Conservation (phyloP, 2,113 vertebrate genomes). For the Halichoerus grypus region DNA sequence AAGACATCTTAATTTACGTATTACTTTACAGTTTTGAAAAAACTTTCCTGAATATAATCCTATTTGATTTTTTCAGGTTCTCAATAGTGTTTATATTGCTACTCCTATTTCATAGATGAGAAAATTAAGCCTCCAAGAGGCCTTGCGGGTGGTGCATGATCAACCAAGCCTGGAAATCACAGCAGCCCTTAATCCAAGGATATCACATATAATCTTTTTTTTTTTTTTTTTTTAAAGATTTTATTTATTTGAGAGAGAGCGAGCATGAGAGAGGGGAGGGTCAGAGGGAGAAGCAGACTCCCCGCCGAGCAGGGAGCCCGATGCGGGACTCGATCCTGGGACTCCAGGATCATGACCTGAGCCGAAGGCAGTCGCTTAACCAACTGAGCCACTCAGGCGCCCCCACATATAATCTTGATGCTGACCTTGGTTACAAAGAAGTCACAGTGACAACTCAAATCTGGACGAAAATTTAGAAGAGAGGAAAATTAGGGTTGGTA, state of each 20-base stretch:
- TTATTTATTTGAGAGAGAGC: no score
- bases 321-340: no score
- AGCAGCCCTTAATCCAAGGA: not conserved
- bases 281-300: no score
- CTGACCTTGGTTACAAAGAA: not conserved
- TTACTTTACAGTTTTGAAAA: not conserved
- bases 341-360: no score
- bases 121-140: not conserved
- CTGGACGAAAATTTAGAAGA: not conserved
- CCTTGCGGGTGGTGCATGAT: not conserved
- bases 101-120: not conserved
- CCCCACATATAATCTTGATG: not conserved
- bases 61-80: not conserved
- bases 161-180: not conserved
- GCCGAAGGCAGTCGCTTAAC: no score
- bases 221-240: no score
- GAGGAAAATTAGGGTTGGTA: not conserved
- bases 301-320: no score
- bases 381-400: no score
- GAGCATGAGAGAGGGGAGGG: no score
- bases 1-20: not conserved
- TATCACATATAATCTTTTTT: not conserved
- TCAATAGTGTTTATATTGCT: not conserved
- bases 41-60: not conserved
- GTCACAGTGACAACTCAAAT: constrained; percentile 20